These are phyloP conservation scores for Micropoecilia bifurca DNA, from an alignment of 2,797 vertebrate genomes.

Conservation along the genomic window DNA sequence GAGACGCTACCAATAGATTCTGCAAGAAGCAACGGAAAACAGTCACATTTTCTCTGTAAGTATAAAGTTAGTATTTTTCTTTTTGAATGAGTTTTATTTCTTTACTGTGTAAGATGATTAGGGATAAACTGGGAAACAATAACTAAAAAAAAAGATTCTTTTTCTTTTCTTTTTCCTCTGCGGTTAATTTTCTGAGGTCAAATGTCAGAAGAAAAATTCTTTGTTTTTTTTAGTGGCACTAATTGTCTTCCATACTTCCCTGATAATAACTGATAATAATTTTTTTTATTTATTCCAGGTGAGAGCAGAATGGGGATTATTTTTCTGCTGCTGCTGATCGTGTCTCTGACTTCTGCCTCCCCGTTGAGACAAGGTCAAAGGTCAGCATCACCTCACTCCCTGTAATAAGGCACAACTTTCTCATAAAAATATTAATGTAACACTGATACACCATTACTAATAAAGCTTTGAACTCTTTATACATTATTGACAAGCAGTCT, in stretches of 20 bases:
- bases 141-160: no score
- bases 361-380: slow-evolving; percentile 59
- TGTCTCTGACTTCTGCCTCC: slow-evolving; percentile 65
- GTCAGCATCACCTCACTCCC: slow-evolving; percentile 36
- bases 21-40: slow-evolving; percentile 30
- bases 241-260: no score
- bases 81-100: background rate
- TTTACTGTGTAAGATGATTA: no score
- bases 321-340: slow-evolving; percentile 69
- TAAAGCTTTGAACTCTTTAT: background rate
- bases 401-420: background rate
- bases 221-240: background rate
- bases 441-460: background rate
- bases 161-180: no score
- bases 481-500: background rate
- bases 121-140: no score
- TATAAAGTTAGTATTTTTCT: background rate
- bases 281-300: slow-evolving; percentile 46
- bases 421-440: background rate
- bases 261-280: background rate
- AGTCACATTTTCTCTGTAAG: slow-evolving; percentile 61
- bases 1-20: slow-evolving; percentile 35
- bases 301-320: slow-evolving; percentile 73
- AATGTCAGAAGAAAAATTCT: no score
- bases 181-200: no score